Evolutionary conservation across 2,888 invertebrate species (phyloP).

Genomic region (Neria commutata): DNA sequence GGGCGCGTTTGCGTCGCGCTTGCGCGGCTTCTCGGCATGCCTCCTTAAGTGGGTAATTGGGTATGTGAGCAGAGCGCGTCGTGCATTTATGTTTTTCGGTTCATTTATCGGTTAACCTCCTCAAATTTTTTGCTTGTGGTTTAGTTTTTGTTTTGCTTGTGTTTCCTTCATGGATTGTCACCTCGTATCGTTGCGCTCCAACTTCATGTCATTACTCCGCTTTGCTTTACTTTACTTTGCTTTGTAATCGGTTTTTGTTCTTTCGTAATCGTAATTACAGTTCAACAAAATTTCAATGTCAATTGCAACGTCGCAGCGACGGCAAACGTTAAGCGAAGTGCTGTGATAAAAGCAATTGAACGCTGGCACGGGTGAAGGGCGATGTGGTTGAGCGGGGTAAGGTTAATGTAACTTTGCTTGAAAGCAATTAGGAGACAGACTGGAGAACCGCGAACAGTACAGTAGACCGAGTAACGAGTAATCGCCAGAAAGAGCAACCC

Average conservation of each 20-base stretch:
- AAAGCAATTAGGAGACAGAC: too few species aligned
- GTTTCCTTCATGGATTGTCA: neutral
- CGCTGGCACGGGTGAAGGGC: neutral
- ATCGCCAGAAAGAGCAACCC: too few species aligned
- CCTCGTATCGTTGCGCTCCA: neutral
- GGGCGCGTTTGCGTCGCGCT: too few species aligned
- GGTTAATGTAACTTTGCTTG: too few species aligned
- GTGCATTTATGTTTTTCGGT: neutral
- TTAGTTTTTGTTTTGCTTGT: neutral
- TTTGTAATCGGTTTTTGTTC: neutral
- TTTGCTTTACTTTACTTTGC: neutral
- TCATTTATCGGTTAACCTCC: neutral
- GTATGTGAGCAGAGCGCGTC: too few species aligned
- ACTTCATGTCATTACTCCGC: neutral
- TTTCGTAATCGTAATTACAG: neutral
- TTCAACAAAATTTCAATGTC: constrained; percentile 10
- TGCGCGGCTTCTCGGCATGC: too few species aligned
- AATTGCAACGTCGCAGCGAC: neutral
- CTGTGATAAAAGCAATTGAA: neutral
- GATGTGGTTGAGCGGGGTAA: neutral
- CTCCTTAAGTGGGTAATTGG: neutral
- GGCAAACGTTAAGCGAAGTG: neutral
- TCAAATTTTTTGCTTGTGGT: too few species aligned
- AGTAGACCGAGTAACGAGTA: too few species aligned
- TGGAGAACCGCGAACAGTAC: too few species aligned